phyloP scores from a whole-genome alignment of 2,888 invertebrate species.

The Dryocosmus kuriphilus region DNA sequence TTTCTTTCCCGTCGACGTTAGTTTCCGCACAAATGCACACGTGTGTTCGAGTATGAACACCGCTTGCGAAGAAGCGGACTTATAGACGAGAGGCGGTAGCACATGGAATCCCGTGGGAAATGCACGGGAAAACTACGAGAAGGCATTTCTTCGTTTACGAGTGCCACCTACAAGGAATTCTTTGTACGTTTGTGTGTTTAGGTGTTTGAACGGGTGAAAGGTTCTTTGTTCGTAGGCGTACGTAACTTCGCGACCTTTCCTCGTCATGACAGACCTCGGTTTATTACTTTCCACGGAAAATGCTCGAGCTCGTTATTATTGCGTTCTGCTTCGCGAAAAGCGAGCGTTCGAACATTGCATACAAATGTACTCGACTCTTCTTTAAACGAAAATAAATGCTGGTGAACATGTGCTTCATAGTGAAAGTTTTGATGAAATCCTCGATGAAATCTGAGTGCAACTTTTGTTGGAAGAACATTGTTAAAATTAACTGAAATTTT shows the following conservation, averaged over 20 bases:
- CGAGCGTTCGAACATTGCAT: background rate
- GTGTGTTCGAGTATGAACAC: conserved; percentile 23
- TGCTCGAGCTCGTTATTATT: conserved; percentile 45
- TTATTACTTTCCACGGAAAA: conserved; percentile 54
- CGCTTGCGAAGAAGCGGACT: conserved; percentile 28
- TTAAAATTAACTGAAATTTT: too few species aligned
- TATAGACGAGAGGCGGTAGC: conserved; percentile 28
- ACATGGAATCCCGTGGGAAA: conserved; percentile 58
- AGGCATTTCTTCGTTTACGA: conserved; percentile 56
- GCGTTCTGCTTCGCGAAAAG: background rate
- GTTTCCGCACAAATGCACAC: conserved; percentile 33
- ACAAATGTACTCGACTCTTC: conserved; percentile 4
- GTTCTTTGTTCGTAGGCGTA: conserved; percentile 29
- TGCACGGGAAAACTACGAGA: conserved; percentile 52
- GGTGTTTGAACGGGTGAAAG: background rate
- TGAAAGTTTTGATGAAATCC: too few species aligned
- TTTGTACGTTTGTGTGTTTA: background rate
- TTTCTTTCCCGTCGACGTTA: conserved; percentile 34
- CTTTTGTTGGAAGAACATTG: too few species aligned
- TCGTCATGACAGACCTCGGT: conserved; percentile 54
- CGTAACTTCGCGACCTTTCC: conserved; percentile 51
- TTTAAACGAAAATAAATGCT: conserved; percentile 9
- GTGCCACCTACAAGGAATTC: conserved; percentile 33
- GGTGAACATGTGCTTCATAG: background rate
- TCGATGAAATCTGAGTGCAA: too few species aligned